phyloP scores from a whole-genome alignment of 2,888 invertebrate genomes.

The Liodrosophila aerea region DNA sequence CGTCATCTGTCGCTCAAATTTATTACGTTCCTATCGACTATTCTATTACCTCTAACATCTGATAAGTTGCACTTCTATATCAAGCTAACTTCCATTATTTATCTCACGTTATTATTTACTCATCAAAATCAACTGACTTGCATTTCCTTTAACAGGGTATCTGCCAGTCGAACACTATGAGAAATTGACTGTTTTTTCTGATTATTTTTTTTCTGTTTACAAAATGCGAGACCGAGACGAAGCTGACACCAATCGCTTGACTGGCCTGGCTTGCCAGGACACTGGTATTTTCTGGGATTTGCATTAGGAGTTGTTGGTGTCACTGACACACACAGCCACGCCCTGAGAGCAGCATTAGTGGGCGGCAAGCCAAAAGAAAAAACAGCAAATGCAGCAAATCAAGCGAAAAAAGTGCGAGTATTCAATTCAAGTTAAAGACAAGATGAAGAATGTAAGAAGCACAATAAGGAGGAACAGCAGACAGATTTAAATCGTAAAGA shows the following conservation, averaged over 20 bases:
- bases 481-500: too few relatives aligned
- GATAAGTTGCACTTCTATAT: too few relatives aligned
- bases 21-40: too few relatives aligned
- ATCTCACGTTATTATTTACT: too few relatives aligned
- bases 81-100: too few relatives aligned
- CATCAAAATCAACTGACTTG: too few relatives aligned
- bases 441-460: too few relatives aligned
- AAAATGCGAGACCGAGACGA: constrained; percentile 7
- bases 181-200: too few relatives aligned
- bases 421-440: constrained; percentile 36
- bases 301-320: constrained; percentile 8
- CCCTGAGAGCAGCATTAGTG: neutral
- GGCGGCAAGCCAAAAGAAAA: constrained; percentile 24
- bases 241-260: constrained; percentile 46
- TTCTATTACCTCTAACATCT: too few relatives aligned
- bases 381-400: constrained; percentile 2
- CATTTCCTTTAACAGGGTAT: neutral
- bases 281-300: constrained; percentile 18
- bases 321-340: neutral
- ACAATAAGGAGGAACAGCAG: too few relatives aligned
- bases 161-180: neutral
- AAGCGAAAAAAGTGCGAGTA: constrained; percentile 24
- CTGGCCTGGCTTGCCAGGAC: constrained; percentile 32
- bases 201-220: neutral
- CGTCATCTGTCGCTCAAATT: too few relatives aligned